Evolutionary conservation across 1,140 invertebrate species (phyloP).

Genomic region (Drosophila murphyi): DNA sequence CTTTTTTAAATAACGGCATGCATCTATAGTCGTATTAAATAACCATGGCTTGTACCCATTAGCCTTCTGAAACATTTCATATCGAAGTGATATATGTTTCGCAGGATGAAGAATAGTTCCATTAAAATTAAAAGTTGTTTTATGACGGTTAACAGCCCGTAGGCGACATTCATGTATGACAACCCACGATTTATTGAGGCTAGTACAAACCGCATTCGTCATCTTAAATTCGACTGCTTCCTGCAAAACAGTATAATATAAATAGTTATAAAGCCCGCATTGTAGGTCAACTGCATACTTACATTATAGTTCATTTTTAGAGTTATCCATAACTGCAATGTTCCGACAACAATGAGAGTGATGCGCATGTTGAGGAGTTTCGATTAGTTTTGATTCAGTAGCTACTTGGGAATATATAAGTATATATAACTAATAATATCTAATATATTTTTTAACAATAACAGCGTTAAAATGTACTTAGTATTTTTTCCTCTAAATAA

Average conservation of each 20-base stretch:
- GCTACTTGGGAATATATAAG: no score
- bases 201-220: constrained; percentile 19
- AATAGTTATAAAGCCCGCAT: no score
- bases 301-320: not conserved
- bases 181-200: constrained; percentile 13
- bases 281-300: not conserved
- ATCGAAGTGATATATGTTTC: not conserved
- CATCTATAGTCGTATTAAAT: not conserved
- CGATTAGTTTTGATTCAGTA: no score
- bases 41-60: constrained; percentile 19
- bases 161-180: constrained; percentile 20
- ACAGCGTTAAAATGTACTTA: no score
- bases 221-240: constrained; percentile 8
- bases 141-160: constrained; percentile 5
- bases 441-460: no score
- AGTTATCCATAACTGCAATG: not conserved
- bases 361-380: not conserved
- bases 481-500: no score
- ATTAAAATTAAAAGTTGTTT: not conserved
- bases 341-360: not conserved
- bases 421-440: no score
- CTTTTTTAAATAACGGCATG: not conserved
- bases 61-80: not conserved
- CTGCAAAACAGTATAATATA: not conserved
- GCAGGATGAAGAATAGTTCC: constrained; percentile 1